These are phyloP conservation scores for Morpho achilles DNA, from an alignment of 2,888 invertebrate genomes.

Conservation along the genomic window DNA sequence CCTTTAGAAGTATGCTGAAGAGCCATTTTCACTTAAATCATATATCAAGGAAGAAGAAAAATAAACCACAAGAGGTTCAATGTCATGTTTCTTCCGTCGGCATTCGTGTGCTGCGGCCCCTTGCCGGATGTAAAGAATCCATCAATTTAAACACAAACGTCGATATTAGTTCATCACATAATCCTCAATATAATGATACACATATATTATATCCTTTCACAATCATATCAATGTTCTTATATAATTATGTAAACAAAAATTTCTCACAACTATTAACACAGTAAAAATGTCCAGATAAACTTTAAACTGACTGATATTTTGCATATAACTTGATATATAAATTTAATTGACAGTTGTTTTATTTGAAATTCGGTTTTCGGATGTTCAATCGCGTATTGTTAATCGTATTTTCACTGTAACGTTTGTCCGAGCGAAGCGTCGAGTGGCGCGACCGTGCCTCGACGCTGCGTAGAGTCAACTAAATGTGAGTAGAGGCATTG, in stretches of 20 bases:
- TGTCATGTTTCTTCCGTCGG: slow-evolving; percentile 79
- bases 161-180: slow-evolving; percentile 35
- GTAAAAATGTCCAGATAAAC: slow-evolving; percentile 19
- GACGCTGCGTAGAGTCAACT: slow-evolving; percentile 73
- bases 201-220: slow-evolving; percentile 45
- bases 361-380: slow-evolving; percentile 28
- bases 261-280: slow-evolving; percentile 54
- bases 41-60: slow-evolving; percentile 75
- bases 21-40: slow-evolving; percentile 69
- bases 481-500: slow-evolving; percentile 64
- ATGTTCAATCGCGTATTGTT: slow-evolving; percentile 54
- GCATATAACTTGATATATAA: slow-evolving; percentile 7
- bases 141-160: slow-evolving; percentile 71
- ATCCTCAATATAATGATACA: slow-evolving; percentile 51
- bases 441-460: slow-evolving; percentile 70
- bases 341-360: slow-evolving; percentile 19
- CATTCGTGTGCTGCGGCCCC: slow-evolving; percentile 66
- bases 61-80: slow-evolving; percentile 68
- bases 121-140: slow-evolving; percentile 73
- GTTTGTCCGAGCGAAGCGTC: slow-evolving; percentile 62
- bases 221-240: slow-evolving; percentile 19
- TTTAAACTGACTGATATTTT: slow-evolving; percentile 14
- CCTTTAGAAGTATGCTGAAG: slow-evolving; percentile 51
- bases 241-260: slow-evolving; percentile 37
- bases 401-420: slow-evolving; percentile 67